Evolutionary conservation across 2,113 vertebrate genomes (phyloP).

Genomic region (Rhinogobius similis): DNA sequence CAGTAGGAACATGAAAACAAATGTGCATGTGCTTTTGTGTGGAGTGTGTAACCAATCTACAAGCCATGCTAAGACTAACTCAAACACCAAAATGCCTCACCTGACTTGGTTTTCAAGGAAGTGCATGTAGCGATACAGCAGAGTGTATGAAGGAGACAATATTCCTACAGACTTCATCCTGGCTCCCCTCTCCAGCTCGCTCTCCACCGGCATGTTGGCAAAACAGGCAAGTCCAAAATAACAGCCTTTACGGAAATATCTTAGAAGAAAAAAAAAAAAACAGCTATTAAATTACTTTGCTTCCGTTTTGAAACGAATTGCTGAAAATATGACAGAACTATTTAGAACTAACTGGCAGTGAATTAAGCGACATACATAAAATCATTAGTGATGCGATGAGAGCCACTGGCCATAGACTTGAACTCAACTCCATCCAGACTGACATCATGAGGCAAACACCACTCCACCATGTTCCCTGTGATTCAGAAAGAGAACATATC

Average conservation of each 20-base stretch:
- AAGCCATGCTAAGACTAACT: neutral
- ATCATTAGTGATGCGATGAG: slow-evolving; percentile 92
- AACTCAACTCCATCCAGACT: slow-evolving; percentile 97
- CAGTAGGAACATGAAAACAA: slow-evolving; percentile 12
- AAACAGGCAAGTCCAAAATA: slow-evolving; percentile 98
- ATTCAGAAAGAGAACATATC: slow-evolving; percentile 29
- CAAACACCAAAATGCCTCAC: slow-evolving; percentile 65
- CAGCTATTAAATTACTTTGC: neutral
- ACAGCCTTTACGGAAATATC: slow-evolving; percentile 95
- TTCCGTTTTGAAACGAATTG: neutral
- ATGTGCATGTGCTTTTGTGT: neutral
- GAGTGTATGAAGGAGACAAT: slow-evolving; percentile 93
- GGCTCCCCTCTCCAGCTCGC: slow-evolving; percentile 91
- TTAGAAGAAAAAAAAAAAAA: slow-evolving; percentile 49
- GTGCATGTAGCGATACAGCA: slow-evolving; percentile 97
- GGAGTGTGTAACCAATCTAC: neutral
- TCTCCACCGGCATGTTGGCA: slow-evolving; percentile 98
- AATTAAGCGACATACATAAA: slow-evolving; percentile 86
- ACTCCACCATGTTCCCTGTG: slow-evolving; percentile 96
- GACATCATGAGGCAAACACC: slow-evolving; percentile 94
- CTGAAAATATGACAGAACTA: neutral
- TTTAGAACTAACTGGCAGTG: neutral
- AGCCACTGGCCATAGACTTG: slow-evolving; percentile 98
- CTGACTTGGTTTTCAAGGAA: slow-evolving; percentile 98
- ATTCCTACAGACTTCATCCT: slow-evolving; percentile 98